Evolutionary conservation across 1,140 invertebrate genomes (phyloP).

Genomic region (Trachymyrmex septentrionalis): DNA sequence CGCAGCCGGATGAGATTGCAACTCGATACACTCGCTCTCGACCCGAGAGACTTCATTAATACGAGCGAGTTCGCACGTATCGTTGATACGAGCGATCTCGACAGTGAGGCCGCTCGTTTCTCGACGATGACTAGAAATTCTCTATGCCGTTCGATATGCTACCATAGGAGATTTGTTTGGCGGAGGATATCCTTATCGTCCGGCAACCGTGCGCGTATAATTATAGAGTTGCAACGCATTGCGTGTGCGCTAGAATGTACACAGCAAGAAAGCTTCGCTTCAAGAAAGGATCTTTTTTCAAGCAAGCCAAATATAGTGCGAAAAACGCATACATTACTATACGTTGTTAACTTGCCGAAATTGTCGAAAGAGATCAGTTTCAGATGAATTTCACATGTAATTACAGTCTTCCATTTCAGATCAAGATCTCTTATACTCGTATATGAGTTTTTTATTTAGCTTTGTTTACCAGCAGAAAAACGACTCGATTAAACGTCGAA

Average conservation of each 20-base stretch:
- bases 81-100: slow-evolving; percentile 27
- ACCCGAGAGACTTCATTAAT: slow-evolving; percentile 60
- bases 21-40: slow-evolving; percentile 56
- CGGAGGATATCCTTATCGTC: slow-evolving; percentile 52
- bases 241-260: slow-evolving; percentile 11
- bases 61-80: slow-evolving; percentile 44
- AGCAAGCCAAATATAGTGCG: neutral
- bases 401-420: neutral
- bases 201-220: slow-evolving; percentile 45
- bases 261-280: neutral
- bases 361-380: neutral
- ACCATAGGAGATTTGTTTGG: slow-evolving; percentile 36
- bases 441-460: neutral
- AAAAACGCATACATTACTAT: neutral
- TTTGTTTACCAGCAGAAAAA: neutral
- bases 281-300: slow-evolving; percentile 28
- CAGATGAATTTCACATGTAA: neutral
- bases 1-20: slow-evolving; percentile 56
- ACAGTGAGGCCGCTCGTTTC: slow-evolving; percentile 9
- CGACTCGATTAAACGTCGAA: too few species aligned
- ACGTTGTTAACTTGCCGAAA: neutral
- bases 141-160: slow-evolving; percentile 20
- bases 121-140: slow-evolving; percentile 53
- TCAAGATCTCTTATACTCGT: too few species aligned
- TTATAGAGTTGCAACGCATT: slow-evolving; percentile 42